Conservation (phyloP, 2,113 vertebrate genomes). For the Carlito syrichta region DNA sequence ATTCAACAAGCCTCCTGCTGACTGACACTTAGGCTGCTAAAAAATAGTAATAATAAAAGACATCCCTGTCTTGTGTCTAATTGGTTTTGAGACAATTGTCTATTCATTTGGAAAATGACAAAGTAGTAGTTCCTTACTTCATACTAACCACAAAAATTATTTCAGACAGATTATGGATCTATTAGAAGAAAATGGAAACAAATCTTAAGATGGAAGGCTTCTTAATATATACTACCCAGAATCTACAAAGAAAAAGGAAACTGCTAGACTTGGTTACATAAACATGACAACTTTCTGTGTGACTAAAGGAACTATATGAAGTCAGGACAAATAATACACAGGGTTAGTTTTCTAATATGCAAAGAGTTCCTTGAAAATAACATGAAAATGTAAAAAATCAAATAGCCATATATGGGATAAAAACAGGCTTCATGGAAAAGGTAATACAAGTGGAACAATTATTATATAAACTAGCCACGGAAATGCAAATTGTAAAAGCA, state of each 20-base stretch:
- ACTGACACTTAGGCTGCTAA: neutral
- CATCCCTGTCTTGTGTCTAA: neutral
- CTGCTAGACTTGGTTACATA: neutral
- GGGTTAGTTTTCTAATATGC: neutral
- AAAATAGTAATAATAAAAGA: neutral
- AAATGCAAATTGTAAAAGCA: neutral
- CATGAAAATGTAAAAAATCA: neutral
- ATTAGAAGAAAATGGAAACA: neutral
- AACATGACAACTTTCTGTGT: neutral
- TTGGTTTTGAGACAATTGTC: neutral
- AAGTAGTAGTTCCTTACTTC: neutral
- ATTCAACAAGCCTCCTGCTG: neutral
- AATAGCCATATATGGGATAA: neutral
- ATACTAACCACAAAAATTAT: neutral
- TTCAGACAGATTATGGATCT: neutral
- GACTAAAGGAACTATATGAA: neutral
- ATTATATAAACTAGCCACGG: neutral
- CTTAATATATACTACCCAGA: neutral
- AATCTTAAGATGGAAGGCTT: neutral
- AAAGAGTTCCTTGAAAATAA: neutral
- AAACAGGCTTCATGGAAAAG: neutral
- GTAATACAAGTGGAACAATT: neutral
- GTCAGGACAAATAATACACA: neutral
- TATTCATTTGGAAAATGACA: constrained; percentile 24
- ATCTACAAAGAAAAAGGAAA: neutral